These are phyloP conservation scores for Drosophila anomelani DNA, from an alignment of 2,888 invertebrate species.

Conservation along the genomic window DNA sequence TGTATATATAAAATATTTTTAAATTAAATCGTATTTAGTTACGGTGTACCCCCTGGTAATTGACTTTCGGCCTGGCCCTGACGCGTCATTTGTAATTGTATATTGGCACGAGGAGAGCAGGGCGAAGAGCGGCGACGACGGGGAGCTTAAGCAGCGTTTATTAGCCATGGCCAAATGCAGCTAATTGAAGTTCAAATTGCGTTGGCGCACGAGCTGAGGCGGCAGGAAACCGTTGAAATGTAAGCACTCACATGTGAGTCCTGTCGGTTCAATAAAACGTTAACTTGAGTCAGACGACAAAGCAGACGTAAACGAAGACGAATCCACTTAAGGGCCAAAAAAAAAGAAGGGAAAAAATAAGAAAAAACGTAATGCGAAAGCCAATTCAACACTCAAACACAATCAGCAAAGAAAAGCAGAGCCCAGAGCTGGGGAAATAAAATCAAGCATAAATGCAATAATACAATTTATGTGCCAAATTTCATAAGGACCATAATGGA, in stretches of 20 bases:
- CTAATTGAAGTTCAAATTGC: conserved; percentile 78
- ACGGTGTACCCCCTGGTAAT: conserved; percentile 53
- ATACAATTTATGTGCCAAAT: conserved; percentile 80
- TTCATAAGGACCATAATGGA: conserved; percentile 57
- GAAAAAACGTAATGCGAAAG: conserved; percentile 52
- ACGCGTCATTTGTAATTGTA: conserved; percentile 79
- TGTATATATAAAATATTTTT: neutral
- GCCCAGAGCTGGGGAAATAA: conserved; percentile 59
- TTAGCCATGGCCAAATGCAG: conserved; percentile 67
- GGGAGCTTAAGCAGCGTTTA: conserved; percentile 51
- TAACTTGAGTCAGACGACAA: conserved; percentile 47
- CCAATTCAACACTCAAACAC: conserved; percentile 75
- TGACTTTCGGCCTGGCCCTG: conserved; percentile 76
- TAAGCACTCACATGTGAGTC: conserved; percentile 48
- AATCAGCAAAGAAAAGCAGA: conserved; percentile 68
- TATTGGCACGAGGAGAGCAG: conserved; percentile 42
- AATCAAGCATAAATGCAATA: conserved; percentile 81
- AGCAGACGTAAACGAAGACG: conserved; percentile 57
- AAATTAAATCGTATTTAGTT: neutral
- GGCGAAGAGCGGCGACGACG: neutral
- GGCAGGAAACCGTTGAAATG: conserved; percentile 71
- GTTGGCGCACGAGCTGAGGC: conserved; percentile 51
- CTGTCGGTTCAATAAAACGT: conserved; percentile 52
- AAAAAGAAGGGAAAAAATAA: conserved; percentile 6
- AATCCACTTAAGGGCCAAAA: conserved; percentile 71